Evolutionary conservation across 1,140 invertebrate species (phyloP), one percentile per base, ranked within the genome.

Genomic region (Diprion similis): DNA sequence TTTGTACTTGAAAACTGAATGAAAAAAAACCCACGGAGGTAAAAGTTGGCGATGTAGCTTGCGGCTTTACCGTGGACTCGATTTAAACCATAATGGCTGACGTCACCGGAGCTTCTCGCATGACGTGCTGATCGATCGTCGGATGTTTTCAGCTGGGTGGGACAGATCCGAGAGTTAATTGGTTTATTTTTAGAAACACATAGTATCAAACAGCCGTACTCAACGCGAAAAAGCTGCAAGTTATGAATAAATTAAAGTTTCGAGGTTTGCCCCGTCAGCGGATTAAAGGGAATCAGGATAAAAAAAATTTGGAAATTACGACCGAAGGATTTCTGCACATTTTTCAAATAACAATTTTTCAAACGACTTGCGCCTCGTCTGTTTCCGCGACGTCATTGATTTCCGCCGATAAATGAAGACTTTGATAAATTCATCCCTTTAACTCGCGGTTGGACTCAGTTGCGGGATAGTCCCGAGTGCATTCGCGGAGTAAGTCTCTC

Each of bases 161-260:
- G 51, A 59, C n/a, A 17, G 11, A 59, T 59, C n/a, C 51, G n/a
- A 59, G 11, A 17, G 11, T 59, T 13, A 59, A 59, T 59, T 59
- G n/a, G 11, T 59, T 59, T 59, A 59, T 59, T 59, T 59, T 17
- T 59, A 59, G 51, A 8, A 17, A 59, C 24, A 37, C 24, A 9
- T 11, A 17, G 51, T 15, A 59, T 17, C n/a, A 17, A 17, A 59
- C n/a, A 15, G 51, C 11, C 3, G 51, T 17, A 59, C 51, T 59
- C 6, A 17, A 59, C 6, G 51, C 11, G 51, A 59, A 17, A 13
- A 13, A 59, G 9, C 51, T 59, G 51, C n/a, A 59, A 8, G 3
- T 59, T 59, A 59, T 59, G 51, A 59, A 59, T 59, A 59, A 59
- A 59, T 59, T 59, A 59, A 59, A 59, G 51, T 17, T 59, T 6